Percentiles rank a stretch among this genome's conserved stretches.
These are phyloP conservation scores for Cladopsammia gracilis DNA, from an alignment of 64 coral and sea anemone species.

Conservation along the genomic window DNA sequence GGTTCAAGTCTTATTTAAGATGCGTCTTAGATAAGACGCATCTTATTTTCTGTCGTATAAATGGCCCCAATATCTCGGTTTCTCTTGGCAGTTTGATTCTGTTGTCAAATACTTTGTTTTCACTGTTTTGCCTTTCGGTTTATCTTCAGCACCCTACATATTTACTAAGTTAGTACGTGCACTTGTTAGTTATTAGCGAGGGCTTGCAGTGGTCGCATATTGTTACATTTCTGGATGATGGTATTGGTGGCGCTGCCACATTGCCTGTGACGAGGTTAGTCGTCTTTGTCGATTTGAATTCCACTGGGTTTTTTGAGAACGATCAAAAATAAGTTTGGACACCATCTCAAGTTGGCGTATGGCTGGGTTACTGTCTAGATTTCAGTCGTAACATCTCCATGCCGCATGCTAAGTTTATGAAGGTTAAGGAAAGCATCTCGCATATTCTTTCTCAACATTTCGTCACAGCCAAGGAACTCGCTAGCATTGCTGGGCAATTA, in stretches of 20 bases:
- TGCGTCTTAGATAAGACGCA: too few species aligned
- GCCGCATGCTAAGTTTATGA: conserved; percentile 4
- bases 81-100: conserved; percentile 39
- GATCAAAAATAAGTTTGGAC: conserved; percentile 56
- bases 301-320: conserved; percentile 63
- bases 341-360: conserved; percentile 44
- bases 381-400: conserved; percentile 37
- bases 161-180: conserved; percentile 72
- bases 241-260: conserved; percentile 37
- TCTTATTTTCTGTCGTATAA: too few species aligned
- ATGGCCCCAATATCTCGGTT: conserved; percentile 46
- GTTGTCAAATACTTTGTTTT: conserved; percentile 56
- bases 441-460: conserved; percentile 8
- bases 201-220: conserved; percentile 38
- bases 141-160: conserved; percentile 55
- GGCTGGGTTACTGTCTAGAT: conserved; percentile 37
- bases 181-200: conserved; percentile 60
- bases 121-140: conserved; percentile 61
- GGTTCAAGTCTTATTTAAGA: too few species aligned
- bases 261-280: conserved; percentile 21
- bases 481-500: conserved; percentile 50
- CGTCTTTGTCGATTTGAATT: conserved; percentile 22
- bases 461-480: conserved; percentile 9
- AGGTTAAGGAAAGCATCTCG: conserved; percentile 29
- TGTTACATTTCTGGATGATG: conserved; percentile 56